Base-by-base conservation (phyloP, 2,113 vertebrate species). In the Copsychus sechellarum region DNA sequence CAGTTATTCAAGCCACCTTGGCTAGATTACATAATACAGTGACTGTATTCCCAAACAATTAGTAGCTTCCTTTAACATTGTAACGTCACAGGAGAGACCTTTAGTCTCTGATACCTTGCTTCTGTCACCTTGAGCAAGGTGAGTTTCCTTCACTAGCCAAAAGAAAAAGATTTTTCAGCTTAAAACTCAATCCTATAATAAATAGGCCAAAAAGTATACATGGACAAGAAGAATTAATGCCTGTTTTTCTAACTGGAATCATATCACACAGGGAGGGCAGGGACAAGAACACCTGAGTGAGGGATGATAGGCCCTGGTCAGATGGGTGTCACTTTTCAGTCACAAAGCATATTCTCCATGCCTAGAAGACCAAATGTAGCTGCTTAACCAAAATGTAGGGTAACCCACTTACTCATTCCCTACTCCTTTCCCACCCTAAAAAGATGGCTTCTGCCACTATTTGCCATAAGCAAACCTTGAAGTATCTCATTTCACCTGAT, bases 351-450 rank as follows among this genome's bases (percentile, higher is more conserved):
- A 64, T 34, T 47, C 18, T 29, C 24, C 24, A 31, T 13, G n/a
- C 54, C 84, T 77, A 28, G 26, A 72, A 86, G 36, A 67, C 23
- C 16, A 91, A 71, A 51, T 42, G 67, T 5, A 71, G 70, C 31
- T 48, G 29, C 3, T 3, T 54, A 82, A 56, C 12, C 33, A 72
- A 50, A 36, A 80, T 0, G 0, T 3, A 36, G n/a, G 40, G 48
- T 48, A 57, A 80, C 20, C 31, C 53, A 48, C 42, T 67, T 54
- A 56, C 10, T 34, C 24, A 45, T 71, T 62, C 14, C 28, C 25
- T 62, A 34, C 6, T 89, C 17, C 43, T 65, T 77, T 77, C 42
- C 54, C 19, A 61, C 24, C 8, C 19, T 24, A 48, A 3, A 1
- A 69, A 42, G 38, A 50, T 56, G 40, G 12, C 13, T 79, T 73